These are phyloP conservation scores for Prionailurus bengalensis DNA, from an alignment of 2,113 vertebrate genomes.

Conservation along the genomic window DNA sequence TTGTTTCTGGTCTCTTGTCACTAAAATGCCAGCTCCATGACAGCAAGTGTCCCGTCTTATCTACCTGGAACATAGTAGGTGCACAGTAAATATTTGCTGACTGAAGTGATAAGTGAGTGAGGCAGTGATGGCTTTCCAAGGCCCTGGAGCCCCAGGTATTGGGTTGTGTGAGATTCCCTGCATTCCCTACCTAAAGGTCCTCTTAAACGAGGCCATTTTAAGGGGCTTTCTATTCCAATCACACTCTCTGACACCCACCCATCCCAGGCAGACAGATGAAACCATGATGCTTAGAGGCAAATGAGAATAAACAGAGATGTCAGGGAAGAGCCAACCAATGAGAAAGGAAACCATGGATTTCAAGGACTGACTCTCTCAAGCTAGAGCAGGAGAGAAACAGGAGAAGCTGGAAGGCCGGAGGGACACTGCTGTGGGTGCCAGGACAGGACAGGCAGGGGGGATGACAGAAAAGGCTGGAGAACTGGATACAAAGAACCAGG, in stretches of 20 bases:
- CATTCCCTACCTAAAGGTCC: not conserved
- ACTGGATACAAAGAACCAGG: not conserved
- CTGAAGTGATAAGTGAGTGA: not conserved
- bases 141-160: not conserved
- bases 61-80: not conserved
- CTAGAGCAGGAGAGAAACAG: not conserved
- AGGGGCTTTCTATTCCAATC: not conserved
- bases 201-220: not conserved
- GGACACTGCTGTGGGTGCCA: rapidly evolving
- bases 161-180: not conserved
- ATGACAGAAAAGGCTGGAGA: not conserved
- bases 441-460: not conserved
- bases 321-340: not conserved
- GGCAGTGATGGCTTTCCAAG: not conserved
- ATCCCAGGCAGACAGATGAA: not conserved
- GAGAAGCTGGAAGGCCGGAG: not conserved
- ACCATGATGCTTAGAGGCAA: not conserved
- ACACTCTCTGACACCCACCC: not conserved
- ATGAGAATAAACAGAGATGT: not conserved
- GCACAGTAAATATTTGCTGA: not conserved
- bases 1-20: not conserved
- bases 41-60: not conserved
- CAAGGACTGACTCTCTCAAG: not conserved
- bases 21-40: not conserved
- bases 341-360: not conserved